These are phyloP conservation scores for Chloroceryle amazona DNA, from an alignment of 2,797 vertebrate genomes.

Conservation along the genomic window DNA sequence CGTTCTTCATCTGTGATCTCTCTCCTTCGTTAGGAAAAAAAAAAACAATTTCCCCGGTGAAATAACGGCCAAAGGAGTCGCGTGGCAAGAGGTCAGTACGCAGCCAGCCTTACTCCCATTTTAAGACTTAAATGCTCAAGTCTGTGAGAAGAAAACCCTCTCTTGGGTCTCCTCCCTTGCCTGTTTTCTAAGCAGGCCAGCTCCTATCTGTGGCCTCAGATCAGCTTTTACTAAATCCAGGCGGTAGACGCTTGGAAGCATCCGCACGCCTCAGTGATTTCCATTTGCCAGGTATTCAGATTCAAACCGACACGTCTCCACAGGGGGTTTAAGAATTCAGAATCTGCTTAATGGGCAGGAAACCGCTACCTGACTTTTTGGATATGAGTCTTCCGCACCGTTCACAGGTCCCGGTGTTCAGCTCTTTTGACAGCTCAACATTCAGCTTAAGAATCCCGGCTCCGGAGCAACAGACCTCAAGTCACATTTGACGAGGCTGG, in stretches of 20 bases:
- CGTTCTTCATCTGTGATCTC: not conserved
- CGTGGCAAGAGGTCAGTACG: not conserved
- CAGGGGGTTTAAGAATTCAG: not conserved
- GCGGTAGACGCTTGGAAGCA: accelerated
- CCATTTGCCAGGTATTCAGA: not conserved
- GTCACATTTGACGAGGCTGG: not conserved
- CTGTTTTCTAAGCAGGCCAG: not conserved
- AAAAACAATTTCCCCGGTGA: not conserved
- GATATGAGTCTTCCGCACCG: accelerated
- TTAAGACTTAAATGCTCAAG: not conserved
- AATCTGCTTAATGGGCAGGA: not conserved
- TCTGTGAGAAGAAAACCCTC: not conserved
- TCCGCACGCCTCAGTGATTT: not conserved
- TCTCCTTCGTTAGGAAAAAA: accelerated
- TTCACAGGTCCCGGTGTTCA: accelerated
- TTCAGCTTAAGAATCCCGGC: not conserved
- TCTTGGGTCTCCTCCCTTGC: not conserved
- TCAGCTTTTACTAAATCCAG: not conserved
- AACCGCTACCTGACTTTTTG: not conserved
- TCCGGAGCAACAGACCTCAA: not conserved
- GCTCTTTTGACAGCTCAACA: not conserved
- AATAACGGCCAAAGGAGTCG: not conserved
- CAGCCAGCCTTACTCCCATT: not conserved
- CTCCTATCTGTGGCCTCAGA: not conserved
- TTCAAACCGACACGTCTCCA: not conserved